A percentile compares a stretch with the other conserved stretches of the same genome.
Evolutionary conservation across 2,797 vertebrate species (phyloP).

Genomic region (Myotis daubentonii): DNA sequence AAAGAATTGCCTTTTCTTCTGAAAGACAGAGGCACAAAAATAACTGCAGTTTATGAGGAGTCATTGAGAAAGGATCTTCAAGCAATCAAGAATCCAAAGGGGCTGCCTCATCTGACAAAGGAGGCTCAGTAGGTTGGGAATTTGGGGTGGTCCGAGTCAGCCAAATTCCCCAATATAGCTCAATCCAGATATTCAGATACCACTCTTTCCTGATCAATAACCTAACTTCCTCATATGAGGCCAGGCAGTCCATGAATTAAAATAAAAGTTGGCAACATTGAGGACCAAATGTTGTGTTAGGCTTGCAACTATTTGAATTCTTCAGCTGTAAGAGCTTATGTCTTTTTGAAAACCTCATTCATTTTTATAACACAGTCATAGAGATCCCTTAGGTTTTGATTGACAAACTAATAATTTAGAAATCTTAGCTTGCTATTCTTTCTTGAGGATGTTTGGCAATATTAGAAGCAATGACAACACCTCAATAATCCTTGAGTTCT

Average conservation of each 20-base stretch:
- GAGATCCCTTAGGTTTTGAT: background rate
- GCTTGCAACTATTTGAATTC: background rate
- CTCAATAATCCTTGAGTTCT: background rate
- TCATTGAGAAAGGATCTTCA: background rate
- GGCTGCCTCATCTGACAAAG: background rate
- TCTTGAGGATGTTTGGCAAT: background rate
- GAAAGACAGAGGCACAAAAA: background rate
- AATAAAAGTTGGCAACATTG: background rate
- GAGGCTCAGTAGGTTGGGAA: background rate
- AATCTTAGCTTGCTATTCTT: background rate
- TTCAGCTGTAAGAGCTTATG: background rate
- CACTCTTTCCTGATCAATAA: background rate
- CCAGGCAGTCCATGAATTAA: background rate
- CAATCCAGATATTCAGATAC: background rate
- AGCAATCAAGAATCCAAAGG: background rate
- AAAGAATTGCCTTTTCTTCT: background rate
- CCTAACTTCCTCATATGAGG: background rate
- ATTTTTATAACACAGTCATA: background rate
- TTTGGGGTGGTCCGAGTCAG: background rate
- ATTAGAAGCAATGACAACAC: background rate
- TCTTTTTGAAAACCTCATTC: background rate
- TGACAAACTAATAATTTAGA: slow-evolving; percentile 9
- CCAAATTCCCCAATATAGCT: background rate
- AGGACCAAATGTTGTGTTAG: background rate
- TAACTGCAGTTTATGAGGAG: background rate